Evolutionary conservation across 2,113 vertebrate genomes (phyloP).

Genomic region (Periophthalmus modestus): DNA sequence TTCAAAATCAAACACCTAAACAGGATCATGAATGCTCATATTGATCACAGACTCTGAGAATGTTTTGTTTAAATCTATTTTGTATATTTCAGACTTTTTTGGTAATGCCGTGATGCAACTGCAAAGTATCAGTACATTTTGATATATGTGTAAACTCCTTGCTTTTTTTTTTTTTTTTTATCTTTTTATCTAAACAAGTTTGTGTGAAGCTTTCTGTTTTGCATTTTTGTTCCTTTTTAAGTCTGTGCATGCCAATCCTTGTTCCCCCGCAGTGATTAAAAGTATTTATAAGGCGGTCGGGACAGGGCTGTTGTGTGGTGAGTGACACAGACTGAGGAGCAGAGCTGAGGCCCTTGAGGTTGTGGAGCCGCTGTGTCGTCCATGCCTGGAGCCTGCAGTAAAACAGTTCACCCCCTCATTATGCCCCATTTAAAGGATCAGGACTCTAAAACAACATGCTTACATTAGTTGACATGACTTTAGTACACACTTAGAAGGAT

Average conservation of each 20-base stretch:
- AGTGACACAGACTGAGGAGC: constrained; percentile 49
- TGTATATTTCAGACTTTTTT: too few relatives aligned
- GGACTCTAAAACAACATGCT: constrained; percentile 64
- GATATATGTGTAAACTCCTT: neutral
- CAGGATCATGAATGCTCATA: too few relatives aligned
- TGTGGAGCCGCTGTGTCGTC: constrained; percentile 60
- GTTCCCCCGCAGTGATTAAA: constrained; percentile 48
- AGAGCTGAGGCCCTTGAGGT: constrained; percentile 52
- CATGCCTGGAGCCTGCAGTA: constrained; percentile 61
- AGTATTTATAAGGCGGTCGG: constrained; percentile 54
- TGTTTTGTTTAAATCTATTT: too few relatives aligned
- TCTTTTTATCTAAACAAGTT: neutral
- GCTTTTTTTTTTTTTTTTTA: neutral
- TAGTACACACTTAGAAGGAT: constrained; percentile 48
- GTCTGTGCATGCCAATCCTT: constrained; percentile 42
- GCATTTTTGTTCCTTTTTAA: constrained; percentile 55
- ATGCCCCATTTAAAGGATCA: constrained; percentile 61
- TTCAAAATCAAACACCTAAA: too few relatives aligned
- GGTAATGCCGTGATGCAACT: too few relatives aligned
- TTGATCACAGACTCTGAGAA: too few relatives aligned
- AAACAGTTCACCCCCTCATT: constrained; percentile 67
- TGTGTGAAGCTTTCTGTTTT: constrained; percentile 25
- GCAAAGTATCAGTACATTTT: neutral
- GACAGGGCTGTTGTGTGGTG: constrained; percentile 34
- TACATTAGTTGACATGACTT: constrained; percentile 55